Conservation (phyloP, 2,797 vertebrate species). For the Amblyraja radiata region DNA sequence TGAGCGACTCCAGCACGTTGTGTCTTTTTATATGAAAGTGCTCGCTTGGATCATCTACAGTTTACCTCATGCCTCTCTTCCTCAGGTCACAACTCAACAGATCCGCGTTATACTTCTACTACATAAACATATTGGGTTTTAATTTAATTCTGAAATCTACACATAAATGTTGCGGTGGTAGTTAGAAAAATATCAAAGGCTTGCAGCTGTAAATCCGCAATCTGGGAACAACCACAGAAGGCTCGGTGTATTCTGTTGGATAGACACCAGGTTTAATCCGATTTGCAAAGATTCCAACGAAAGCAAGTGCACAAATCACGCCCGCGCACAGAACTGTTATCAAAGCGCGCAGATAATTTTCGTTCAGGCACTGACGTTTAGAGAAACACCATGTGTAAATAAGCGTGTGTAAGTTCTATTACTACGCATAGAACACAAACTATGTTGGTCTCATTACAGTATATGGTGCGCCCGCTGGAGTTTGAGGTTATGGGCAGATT, state of each 20-base stretch:
- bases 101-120: neutral
- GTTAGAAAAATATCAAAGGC: neutral
- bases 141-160: neutral
- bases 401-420: no score
- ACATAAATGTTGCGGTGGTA: neutral
- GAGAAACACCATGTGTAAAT: neutral
- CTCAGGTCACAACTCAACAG: neutral
- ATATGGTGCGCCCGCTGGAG: neutral
- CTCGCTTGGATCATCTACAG: neutral
- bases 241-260: neutral
- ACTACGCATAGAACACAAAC: neutral
- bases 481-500: neutral
- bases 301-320: neutral
- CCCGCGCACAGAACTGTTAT: neutral
- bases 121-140: neutral
- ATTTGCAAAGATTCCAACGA: neutral
- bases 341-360: neutral
- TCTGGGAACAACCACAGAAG: neutral
- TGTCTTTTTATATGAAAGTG: neutral
- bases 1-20: no score
- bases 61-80: neutral
- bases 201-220: neutral
- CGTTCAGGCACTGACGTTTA: neutral
- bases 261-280: neutral
- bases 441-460: neutral